These are phyloP conservation scores for Thunnus albacares DNA, from an alignment of 2,797 vertebrate genomes.

Conservation along the genomic window DNA sequence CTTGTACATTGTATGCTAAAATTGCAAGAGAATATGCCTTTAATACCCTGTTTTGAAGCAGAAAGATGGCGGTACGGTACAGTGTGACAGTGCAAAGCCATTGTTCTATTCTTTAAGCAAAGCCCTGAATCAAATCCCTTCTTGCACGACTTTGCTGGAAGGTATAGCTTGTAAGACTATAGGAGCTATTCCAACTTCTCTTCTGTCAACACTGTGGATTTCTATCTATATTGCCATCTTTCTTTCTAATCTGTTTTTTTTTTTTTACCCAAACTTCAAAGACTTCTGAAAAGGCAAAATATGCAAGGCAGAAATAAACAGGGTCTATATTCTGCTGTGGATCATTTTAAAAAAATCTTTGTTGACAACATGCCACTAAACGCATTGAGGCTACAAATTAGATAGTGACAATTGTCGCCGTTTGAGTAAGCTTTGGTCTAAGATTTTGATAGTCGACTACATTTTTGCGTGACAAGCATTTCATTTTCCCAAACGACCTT, in stretches of 20 bases:
- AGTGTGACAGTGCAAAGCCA: constrained; percentile 12
- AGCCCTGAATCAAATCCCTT: constrained; percentile 47
- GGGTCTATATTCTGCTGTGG: constrained; percentile 39
- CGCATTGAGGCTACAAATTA: constrained; percentile 68
- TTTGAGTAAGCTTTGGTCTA: constrained; percentile 68
- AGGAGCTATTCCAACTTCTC: constrained; percentile 43
- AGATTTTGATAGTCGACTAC: constrained; percentile 59
- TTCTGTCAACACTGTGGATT: constrained; percentile 51
- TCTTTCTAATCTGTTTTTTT: constrained; percentile 19
- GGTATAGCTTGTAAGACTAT: constrained; percentile 36
- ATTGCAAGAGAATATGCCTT: constrained; percentile 7
- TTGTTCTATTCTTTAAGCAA: constrained; percentile 49
- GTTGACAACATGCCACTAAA: constrained; percentile 66
- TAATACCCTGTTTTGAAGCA: constrained; percentile 26
- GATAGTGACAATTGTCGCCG: constrained; percentile 59
- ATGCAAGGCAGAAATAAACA: constrained; percentile 50
- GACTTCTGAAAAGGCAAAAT: constrained; percentile 40
- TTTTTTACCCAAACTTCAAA: constrained; percentile 54
- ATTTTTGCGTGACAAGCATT: constrained; percentile 68
- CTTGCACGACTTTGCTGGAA: constrained; percentile 48
- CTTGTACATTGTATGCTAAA: constrained; percentile 26
- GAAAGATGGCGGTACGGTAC: constrained; percentile 9
- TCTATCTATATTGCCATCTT: constrained; percentile 30
- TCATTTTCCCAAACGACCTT: constrained; percentile 70
- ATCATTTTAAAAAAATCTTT: constrained; percentile 42